Conservation (phyloP, 2,888 invertebrate genomes). For the Chymomyza caudatula region DNA sequence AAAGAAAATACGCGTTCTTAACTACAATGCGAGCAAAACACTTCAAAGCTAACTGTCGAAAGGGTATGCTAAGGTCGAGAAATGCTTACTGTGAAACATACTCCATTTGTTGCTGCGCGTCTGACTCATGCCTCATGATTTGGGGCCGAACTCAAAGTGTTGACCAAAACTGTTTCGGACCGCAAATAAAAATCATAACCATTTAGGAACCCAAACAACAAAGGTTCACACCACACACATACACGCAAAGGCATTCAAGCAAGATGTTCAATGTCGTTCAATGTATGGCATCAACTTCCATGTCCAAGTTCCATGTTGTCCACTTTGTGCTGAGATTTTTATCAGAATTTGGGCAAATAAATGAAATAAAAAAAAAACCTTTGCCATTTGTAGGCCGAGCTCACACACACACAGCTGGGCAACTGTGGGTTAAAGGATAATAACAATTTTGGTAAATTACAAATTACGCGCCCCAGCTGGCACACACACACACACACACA, state of each 20-base stretch:
- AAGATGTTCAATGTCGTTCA: constrained; percentile 18
- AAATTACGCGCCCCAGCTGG: constrained; percentile 42
- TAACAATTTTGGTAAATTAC: constrained; percentile 69
- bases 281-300: neutral
- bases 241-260: constrained; percentile 21
- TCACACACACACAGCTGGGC: neutral
- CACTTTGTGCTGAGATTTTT: neutral
- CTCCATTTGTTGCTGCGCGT: neutral
- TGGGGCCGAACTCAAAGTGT: constrained; percentile 32
- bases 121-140: neutral
- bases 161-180: constrained; percentile 50
- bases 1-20: no score
- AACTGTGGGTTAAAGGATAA: constrained; percentile 46
- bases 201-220: constrained; percentile 55
- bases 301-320: neutral
- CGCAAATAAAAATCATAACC: constrained; percentile 66
- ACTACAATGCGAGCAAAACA: no score
- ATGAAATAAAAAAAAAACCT: neutral
- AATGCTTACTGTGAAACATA: neutral
- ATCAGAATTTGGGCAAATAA: neutral
- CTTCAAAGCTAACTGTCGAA: neutral
- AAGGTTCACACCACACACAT: constrained; percentile 24
- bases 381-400: neutral
- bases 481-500: constrained; percentile 8
- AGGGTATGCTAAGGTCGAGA: neutral